Percentiles rank a stretch among this genome's conserved stretches.
phyloP scores from a whole-genome alignment of 1,140 invertebrate species.

The Caenorhabditis latens region DNA sequence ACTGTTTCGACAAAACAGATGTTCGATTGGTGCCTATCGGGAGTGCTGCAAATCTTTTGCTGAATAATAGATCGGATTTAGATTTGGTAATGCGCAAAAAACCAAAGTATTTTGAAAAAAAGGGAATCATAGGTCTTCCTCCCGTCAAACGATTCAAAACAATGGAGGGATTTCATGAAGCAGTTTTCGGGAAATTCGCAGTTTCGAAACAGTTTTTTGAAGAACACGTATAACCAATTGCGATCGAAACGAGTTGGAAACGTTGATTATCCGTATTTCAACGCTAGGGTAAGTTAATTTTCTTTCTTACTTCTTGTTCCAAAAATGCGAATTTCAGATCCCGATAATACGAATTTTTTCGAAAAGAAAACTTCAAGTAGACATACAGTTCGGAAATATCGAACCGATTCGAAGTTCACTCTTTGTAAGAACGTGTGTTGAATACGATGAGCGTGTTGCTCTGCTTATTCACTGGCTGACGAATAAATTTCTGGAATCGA shows the following conservation, averaged over 20 bases:
- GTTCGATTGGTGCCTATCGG: neutral
- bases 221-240: neutral
- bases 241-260: neutral
- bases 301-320: neutral
- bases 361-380: neutral
- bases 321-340: neutral
- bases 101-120: neutral
- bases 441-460: constrained; percentile 6
- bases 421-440: constrained; percentile 25
- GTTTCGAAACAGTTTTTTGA: neutral
- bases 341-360: constrained; percentile 7
- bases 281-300: neutral
- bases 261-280: neutral
- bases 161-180: neutral
- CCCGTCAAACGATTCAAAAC: neutral
- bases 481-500: constrained; percentile 26
- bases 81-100: neutral
- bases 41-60: constrained; percentile 11
- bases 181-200: neutral
- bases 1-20: constrained; percentile 6
- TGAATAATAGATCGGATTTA: constrained; percentile 1
- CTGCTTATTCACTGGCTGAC: constrained; percentile 13
- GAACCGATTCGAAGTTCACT: constrained; percentile 25
- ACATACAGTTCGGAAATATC: constrained; percentile 44
- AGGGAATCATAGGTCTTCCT: neutral